Evolutionary conservation across 2,797 vertebrate genomes (phyloP), one percentile per base, ranked within the genome.

Genomic region (Heteromormyrus szaboi): DNA sequence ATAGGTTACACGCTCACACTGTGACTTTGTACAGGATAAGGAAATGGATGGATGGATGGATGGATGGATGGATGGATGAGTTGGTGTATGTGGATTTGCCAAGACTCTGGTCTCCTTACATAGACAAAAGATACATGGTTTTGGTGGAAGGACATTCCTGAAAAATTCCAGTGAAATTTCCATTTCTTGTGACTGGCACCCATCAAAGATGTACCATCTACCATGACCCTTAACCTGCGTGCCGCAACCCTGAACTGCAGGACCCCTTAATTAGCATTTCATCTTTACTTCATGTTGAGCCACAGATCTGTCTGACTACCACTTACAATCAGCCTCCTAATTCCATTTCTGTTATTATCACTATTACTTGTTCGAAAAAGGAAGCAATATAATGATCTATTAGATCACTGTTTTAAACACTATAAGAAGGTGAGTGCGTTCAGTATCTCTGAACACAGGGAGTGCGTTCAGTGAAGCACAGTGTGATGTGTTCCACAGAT

Each of bases 401-500:
- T 72, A 72, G 12, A 33, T 29, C 1, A 37, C 29, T 17, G 25
- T 76, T 12, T 76, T 76, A 76, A 76, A 41, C 14, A 76, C 4
- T 37, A 37, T 4, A 72, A 37, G 25, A 72, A 72, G 12, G 25
- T 33, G 25, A 62, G 56, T 62, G 56, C n/a, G 4, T 59, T 59
- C n/a, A 14, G 29, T 29, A 14, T 14, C 9, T 14, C 12, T 14
- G 56, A 22, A 59, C n/a, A 59, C 17, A 44, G 44, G 44, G 0
- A 44, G 5, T 44, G 4, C 0, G 41, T 41, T 41, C 41, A 41
- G 41, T 41, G 29, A 29, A 29, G 29, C 29, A 29, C 29, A 29
- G 29, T 29, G 51, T 12, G 44, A 48, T 46, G 8, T 48, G 79
- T 46, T 90, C 85, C 89, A 88, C 65, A 87, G 91, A 50, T 51